These are phyloP conservation scores for Cremastinae sp. DNA, from an alignment of 2,888 invertebrate species.

Conservation along the genomic window DNA sequence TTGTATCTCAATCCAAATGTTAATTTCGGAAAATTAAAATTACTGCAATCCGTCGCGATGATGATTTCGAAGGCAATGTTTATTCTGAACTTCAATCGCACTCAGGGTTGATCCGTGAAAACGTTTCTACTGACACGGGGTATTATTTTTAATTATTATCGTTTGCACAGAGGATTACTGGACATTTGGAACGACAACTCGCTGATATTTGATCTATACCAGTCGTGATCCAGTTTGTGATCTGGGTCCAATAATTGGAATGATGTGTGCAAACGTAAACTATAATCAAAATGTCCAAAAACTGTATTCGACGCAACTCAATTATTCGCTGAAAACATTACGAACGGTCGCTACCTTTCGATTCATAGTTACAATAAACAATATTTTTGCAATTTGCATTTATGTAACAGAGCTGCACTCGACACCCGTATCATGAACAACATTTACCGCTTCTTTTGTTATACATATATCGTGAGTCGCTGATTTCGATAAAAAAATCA, in stretches of 20 bases:
- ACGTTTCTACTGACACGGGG: neutral
- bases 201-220: constrained; percentile 6
- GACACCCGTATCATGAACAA: too few species aligned
- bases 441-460: neutral
- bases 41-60: too few species aligned
- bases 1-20: neutral
- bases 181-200: neutral
- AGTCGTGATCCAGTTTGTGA: neutral
- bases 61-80: neutral
- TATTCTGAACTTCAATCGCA: neutral
- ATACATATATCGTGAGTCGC: neutral
- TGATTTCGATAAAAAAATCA: too few species aligned
- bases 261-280: constrained; percentile 9
- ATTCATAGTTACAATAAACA: too few species aligned
- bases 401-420: too few species aligned
- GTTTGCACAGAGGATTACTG: neutral
- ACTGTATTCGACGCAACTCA: constrained; percentile 12
- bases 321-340: neutral
- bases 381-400: too few species aligned
- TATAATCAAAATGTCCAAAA: constrained; percentile 8
- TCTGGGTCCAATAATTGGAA: constrained; percentile 18
- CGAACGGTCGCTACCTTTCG: too few species aligned
- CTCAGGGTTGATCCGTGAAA: neutral
- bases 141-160: neutral
- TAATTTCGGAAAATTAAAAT: neutral